Percentiles rank a stretch among this genome's conserved stretches.
These are phyloP conservation scores for Zosterops pallidus DNA, from an alignment of 2,113 vertebrate species.

Conservation along the genomic window DNA sequence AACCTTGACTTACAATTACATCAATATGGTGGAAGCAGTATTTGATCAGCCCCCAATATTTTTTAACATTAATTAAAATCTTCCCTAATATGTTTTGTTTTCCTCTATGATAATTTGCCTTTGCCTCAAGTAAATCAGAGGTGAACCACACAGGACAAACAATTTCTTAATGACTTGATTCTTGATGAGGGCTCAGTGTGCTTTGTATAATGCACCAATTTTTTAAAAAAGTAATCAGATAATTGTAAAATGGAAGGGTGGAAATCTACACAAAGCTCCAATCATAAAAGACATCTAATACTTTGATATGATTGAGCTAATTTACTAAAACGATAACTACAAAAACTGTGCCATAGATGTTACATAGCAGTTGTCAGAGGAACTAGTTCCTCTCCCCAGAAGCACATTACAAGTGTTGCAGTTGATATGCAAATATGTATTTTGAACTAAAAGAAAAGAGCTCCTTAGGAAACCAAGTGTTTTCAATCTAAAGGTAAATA, in stretches of 20 bases:
- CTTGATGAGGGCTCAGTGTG: slow-evolving; percentile 28
- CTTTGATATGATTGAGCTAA: slow-evolving; percentile 11
- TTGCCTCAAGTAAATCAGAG: slow-evolving; percentile 5
- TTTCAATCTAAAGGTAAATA: not conserved
- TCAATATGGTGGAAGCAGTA: not conserved
- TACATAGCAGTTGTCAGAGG: not conserved
- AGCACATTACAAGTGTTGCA: not conserved
- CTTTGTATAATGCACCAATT: slow-evolving; percentile 3
- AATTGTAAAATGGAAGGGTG: slow-evolving; percentile 28
- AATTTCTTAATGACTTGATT: slow-evolving; percentile 49
- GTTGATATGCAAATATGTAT: not conserved
- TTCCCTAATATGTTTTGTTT: slow-evolving; percentile 36
- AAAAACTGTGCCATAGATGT: not conserved
- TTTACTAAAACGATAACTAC: not conserved
- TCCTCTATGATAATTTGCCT: not conserved
- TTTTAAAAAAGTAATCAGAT: slow-evolving; percentile 9
- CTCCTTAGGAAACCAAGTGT: not conserved
- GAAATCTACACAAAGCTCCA: not conserved
- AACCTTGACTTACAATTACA: not conserved
- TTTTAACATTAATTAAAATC: slow-evolving; percentile 2
- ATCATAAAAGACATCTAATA: not conserved
- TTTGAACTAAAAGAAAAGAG: not conserved
- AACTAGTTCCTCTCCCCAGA: not conserved
- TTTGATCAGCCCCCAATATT: not conserved
- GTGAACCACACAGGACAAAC: not conserved